Conservation (phyloP, 2,797 vertebrate genomes). For the Mormyrus proboscirostris region DNA sequence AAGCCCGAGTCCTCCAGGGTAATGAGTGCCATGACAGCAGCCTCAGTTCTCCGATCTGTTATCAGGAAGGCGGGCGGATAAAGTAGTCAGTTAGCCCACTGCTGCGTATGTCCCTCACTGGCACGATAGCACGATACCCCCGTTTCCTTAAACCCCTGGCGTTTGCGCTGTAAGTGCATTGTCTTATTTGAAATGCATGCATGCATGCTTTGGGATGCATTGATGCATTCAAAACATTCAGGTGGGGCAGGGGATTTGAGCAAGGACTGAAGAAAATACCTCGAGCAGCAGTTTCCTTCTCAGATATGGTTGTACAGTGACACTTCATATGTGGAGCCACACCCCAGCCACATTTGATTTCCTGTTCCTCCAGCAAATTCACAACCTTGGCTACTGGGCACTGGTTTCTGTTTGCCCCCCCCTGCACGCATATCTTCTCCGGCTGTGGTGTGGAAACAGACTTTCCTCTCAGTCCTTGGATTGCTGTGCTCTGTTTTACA, state of each 20-base stretch:
- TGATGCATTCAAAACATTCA: background rate
- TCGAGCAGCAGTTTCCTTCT: background rate
- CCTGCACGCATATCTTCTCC: background rate
- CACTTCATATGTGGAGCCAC: background rate
- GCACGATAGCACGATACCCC: constrained; percentile 1
- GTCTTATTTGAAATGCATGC: constrained; percentile 3
- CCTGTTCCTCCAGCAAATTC: background rate
- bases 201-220: background rate
- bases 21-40: constrained; percentile 97
- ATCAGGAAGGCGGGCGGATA: constrained; percentile 71
- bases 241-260: background rate
- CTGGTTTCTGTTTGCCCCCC: background rate
- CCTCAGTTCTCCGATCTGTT: constrained; percentile 83
- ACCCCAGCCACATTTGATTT: background rate
- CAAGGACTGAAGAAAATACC: background rate
- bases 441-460: background rate
- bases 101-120: background rate
- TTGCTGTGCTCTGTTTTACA: background rate
- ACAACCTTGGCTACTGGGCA: background rate
- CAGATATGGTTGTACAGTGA: background rate
- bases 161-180: background rate
- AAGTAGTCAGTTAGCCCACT: constrained; percentile 63
- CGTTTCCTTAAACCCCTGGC: background rate
- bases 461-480: background rate
- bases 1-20: constrained; percentile 93